Conservation (phyloP, 2,888 invertebrate species). For the Brachynemurus nebulosus region DNA sequence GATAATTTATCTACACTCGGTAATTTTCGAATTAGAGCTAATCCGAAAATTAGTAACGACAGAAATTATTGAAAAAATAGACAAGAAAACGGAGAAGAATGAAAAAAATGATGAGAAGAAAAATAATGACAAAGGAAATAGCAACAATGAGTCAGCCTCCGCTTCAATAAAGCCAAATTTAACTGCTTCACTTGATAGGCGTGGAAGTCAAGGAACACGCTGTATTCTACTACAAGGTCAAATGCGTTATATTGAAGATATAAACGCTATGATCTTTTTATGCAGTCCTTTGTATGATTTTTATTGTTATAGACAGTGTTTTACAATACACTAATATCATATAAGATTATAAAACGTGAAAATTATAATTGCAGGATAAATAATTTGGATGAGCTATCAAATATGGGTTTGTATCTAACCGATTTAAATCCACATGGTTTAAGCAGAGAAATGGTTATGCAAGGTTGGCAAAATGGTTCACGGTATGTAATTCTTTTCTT, state of each 20-base stretch:
- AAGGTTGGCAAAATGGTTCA: slow-evolving; percentile 75
- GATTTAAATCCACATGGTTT: slow-evolving; percentile 77
- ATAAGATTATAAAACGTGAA: not conserved
- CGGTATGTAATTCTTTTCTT: slow-evolving; percentile 30
- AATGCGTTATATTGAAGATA: slow-evolving; percentile 67
- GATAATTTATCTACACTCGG: slow-evolving; percentile 66
- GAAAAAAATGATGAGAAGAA: not conserved
- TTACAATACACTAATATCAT: not conserved
- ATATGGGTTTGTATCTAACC: slow-evolving; percentile 64
- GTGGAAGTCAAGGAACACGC: slow-evolving; percentile 50
- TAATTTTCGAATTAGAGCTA: slow-evolving; percentile 74
- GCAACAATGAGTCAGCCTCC: not conserved
- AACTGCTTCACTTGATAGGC: slow-evolving; percentile 32
- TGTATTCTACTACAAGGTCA: slow-evolving; percentile 75
- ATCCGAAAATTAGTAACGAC: slow-evolving; percentile 26
- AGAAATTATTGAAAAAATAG: slow-evolving; percentile 1
- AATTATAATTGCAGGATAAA: slow-evolving; percentile 48
- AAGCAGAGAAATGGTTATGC: slow-evolving; percentile 67
- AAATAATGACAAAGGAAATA: not conserved
- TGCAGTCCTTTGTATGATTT: slow-evolving; percentile 72
- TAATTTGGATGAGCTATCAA: slow-evolving; percentile 67
- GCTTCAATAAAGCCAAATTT: slow-evolving; percentile 4
- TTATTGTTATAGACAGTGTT: not conserved
- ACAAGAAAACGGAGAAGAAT: not conserved
- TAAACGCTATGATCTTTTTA: slow-evolving; percentile 68